phyloP scores from a whole-genome alignment of 2,888 invertebrate genomes.

The Tenthredo livida region DNA sequence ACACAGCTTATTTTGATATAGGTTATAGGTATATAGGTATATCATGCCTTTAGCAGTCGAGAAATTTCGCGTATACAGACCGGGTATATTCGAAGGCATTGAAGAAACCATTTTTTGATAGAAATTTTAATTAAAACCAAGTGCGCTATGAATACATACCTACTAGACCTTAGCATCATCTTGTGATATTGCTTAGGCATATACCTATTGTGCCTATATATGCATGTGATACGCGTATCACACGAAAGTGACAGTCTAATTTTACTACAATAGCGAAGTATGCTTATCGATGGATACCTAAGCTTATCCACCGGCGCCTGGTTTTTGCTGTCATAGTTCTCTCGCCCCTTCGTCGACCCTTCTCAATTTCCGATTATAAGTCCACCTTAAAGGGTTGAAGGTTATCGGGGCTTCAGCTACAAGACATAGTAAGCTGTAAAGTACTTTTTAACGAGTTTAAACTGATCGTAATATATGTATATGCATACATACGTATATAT shows the following conservation, averaged over 20 bases:
- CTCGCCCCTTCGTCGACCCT: neutral
- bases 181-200: neutral
- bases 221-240: neutral
- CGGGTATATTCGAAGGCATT: neutral
- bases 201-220: neutral
- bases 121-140: neutral
- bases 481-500: neutral
- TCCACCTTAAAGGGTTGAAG: neutral
- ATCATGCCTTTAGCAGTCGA: neutral
- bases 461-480: neutral
- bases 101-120: neutral
- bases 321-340: neutral
- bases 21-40: neutral
- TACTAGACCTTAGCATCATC: neutral
- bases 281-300: neutral
- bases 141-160: neutral
- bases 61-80: neutral
- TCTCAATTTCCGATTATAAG: conserved; percentile 3
- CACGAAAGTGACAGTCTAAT: conserved; percentile 4
- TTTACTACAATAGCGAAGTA: conserved; percentile 17
- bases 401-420: neutral
- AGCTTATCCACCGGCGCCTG: conserved; percentile 16
- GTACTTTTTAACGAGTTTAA: conserved; percentile 6
- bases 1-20: neutral
- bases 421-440: neutral